phyloP scores from a whole-genome alignment of 2,797 vertebrate genomes.

The Rhabdophis nuchalis region DNA sequence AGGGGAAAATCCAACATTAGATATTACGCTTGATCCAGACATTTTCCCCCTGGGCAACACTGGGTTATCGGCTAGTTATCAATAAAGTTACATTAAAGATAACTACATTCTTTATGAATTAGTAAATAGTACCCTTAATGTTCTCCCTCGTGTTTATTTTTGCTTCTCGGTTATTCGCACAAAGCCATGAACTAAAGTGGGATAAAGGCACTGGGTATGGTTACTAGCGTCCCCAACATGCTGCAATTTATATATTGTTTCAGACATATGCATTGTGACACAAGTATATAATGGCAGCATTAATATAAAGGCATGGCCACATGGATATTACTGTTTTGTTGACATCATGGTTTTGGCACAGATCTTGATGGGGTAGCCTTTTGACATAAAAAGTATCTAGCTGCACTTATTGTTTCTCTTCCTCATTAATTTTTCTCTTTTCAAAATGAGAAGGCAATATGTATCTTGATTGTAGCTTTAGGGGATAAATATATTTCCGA shows the following conservation, averaged over 20 bases:
- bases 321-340: neutral
- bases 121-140: neutral
- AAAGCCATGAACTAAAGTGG: neutral
- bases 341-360: neutral
- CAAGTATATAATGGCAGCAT: neutral
- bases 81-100: neutral
- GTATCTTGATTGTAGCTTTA: slow-evolving; percentile 15
- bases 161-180: neutral
- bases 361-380: slow-evolving; percentile 32
- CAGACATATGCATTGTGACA: neutral
- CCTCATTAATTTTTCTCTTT: neutral
- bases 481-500: slow-evolving; percentile 18
- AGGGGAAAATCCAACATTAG: too few species aligned
- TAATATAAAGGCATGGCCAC: neutral
- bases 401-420: slow-evolving; percentile 31
- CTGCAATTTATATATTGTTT: neutral
- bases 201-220: neutral
- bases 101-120: neutral
- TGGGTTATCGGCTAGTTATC: neutral
- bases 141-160: neutral
- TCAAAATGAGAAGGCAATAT: neutral
- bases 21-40: too few species aligned
- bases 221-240: neutral
- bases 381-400: slow-evolving; percentile 25
- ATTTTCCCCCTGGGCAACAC: too few species aligned